Percentiles rank a stretch among this genome's conserved stretches.
phyloP scores from a whole-genome alignment of 2,797 vertebrate genomes.

The Labroides dimidiatus region DNA sequence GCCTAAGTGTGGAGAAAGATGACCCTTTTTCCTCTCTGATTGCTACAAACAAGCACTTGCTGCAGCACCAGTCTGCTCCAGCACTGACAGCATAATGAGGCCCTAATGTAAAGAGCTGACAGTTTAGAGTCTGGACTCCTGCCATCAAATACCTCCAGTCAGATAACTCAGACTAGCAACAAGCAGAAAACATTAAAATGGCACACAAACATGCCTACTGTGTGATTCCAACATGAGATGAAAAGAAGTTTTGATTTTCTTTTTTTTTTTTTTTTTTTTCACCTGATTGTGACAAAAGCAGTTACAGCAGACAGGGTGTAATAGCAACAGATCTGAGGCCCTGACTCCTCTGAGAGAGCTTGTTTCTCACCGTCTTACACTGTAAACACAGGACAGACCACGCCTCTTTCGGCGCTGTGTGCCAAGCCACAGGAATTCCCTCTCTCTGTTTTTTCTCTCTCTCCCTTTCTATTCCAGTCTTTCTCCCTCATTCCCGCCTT shows the following conservation, averaged over 20 bases:
- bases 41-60: slow-evolving; percentile 53
- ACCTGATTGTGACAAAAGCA: slow-evolving; percentile 56
- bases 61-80: slow-evolving; percentile 38
- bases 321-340: slow-evolving; percentile 65
- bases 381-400: slow-evolving; percentile 80
- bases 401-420: slow-evolving; percentile 74
- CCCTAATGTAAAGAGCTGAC: slow-evolving; percentile 61
- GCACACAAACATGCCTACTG: slow-evolving; percentile 1
- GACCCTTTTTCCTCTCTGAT: slow-evolving; percentile 53
- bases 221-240: slow-evolving; percentile 22
- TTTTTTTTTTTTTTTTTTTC: slow-evolving; percentile 44
- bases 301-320: slow-evolving; percentile 55
- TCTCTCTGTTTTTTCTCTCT: slow-evolving; percentile 72
- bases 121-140: slow-evolving; percentile 53
- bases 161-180: slow-evolving; percentile 49
- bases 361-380: slow-evolving; percentile 79
- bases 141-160: slow-evolving; percentile 50
- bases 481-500: slow-evolving; percentile 82
- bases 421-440: slow-evolving; percentile 88
- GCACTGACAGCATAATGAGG: slow-evolving; percentile 58
- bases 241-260: slow-evolving; percentile 31
- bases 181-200: slow-evolving; percentile 17
- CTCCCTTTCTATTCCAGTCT: slow-evolving; percentile 75
- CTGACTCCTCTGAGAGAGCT: slow-evolving; percentile 67
- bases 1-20: slow-evolving; percentile 40